Evolutionary conservation across 2,113 vertebrate genomes (phyloP), one percentile per base, ranked within the genome.

Genomic region (Oreochromis aureus): DNA sequence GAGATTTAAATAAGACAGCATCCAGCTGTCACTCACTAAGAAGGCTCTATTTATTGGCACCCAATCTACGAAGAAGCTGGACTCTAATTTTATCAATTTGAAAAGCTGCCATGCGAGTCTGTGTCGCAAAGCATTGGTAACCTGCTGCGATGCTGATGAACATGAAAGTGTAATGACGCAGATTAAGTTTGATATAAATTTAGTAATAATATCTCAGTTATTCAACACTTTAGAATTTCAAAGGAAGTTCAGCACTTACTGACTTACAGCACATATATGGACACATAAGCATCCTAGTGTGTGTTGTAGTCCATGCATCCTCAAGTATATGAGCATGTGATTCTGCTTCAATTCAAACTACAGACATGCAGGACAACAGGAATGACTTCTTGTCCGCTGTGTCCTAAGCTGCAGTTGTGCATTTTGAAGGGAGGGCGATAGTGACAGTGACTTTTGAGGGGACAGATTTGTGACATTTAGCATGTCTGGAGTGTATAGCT

Each of bases 51-150:
- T 24, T 44, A 73, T 6, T 73, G 36, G 36, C n/a, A 73, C 39
- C 66, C 0, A 0, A 15, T 71, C n/a, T 18, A 24, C 0, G 12
- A 41, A 15, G 19, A 71, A 41, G 36, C 5, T 1, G 5, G n/a
- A 71, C 66, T 71, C 66, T 44, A 24, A 41, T 44, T 71, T 71
- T 6, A 16, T 71, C 39, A 2, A 44, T 44, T 44, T 16, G 36
- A 71, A 41, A 41, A n/a, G 63, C 63, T 41, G 36, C 36, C 66
- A 71, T 1, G 36, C 1, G 11, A 44, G 66, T 71, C 2, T 15
- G n/a, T 44, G 6, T 69, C n/a, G 3, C 63, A 69, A 66, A 69
- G 39, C 39, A 9, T 71, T 24, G 15, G 66, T 1, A 24, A 73
- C n/a, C 22, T 71, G 39, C n/a, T 73, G 66, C 1, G 13, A 73